These are phyloP conservation scores for Aphis gossypii DNA, from an alignment of 1,140 invertebrate genomes.

Conservation along the genomic window DNA sequence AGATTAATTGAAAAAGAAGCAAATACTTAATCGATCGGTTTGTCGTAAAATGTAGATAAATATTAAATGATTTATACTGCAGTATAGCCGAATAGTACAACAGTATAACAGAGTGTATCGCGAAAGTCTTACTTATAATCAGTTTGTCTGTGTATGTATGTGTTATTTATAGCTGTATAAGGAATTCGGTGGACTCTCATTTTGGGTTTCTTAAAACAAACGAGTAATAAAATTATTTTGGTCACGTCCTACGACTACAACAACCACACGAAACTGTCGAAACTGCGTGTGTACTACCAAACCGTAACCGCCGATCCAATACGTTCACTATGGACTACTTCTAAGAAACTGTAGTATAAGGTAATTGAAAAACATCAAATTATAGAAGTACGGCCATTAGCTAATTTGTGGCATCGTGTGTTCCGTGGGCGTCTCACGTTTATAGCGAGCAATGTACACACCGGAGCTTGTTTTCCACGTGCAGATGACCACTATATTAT, in stretches of 20 bases:
- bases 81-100: not conserved
- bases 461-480: not conserved
- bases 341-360: not conserved
- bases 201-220: slow-evolving; percentile 31
- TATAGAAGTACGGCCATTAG: slow-evolving; percentile 27
- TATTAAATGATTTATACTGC: not conserved
- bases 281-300: not conserved
- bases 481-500: not conserved
- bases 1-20: not conserved
- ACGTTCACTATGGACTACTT: not conserved
- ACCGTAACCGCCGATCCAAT: not conserved
- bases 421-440: not conserved
- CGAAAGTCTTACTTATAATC: not conserved
- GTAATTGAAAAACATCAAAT: slow-evolving; percentile 48
- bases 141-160: not conserved
- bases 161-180: not conserved
- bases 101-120: not conserved
- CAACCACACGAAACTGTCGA: not conserved
- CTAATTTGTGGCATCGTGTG: not conserved
- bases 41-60: not conserved
- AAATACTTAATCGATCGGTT: not conserved
- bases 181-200: not conserved
- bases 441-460: not conserved
- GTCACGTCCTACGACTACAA: not conserved
- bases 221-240: slow-evolving; percentile 9